Evolutionary conservation across 1,140 invertebrate genomes (phyloP), one percentile per base, ranked within the genome.

Genomic region (Plutomurus gul): DNA sequence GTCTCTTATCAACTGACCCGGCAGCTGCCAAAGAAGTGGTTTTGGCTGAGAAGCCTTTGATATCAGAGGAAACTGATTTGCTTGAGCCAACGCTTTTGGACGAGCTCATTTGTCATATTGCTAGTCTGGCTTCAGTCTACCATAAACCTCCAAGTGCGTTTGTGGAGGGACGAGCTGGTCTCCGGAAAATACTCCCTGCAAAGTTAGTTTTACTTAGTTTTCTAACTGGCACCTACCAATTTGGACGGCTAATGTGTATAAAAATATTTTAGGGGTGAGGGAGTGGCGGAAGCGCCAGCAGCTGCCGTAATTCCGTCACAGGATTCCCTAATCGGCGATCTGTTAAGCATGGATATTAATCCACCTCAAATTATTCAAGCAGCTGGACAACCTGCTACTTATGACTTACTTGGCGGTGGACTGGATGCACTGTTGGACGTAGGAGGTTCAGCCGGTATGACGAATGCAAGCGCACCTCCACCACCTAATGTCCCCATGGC

Each of bases 111-210:
- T 99, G 98, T 88, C 97, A 99, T 86, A 99, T 99, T 85, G 97
- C 96, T 65, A 97, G 95, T 78, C 89, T 99, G 76, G 98, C 98
- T 10, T 99, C 96, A 25, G 98, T 99, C 3, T 99, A 99, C 86
- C 98, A 99, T 85, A 99, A 99, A 87, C 98, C 98, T 33, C 98
- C 98, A 0, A 96, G 94, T 33, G 96, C 98, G 0, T 99, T 99
- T 87, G 97, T 99, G 33, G 98, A 99, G 88, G 97, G 95, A 22
- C 75, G 87, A 76, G 79, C 86, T 76, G 84, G 87, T 73, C 85
- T 89, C 25, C 84, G 87, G 25, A 89, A 89, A 83, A 88, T 88
- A 25, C 85, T 89, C 8, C 88, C 89, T 33, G 87, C 87, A 7
- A 80, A 37, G 78, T 82, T 60, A 39, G 65, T 25, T 18, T 25